A percentile compares a stretch with the other conserved stretches of the same genome.
Conservation (phyloP, 1,140 invertebrate genomes). For the Apocrypta bakeri region DNA sequence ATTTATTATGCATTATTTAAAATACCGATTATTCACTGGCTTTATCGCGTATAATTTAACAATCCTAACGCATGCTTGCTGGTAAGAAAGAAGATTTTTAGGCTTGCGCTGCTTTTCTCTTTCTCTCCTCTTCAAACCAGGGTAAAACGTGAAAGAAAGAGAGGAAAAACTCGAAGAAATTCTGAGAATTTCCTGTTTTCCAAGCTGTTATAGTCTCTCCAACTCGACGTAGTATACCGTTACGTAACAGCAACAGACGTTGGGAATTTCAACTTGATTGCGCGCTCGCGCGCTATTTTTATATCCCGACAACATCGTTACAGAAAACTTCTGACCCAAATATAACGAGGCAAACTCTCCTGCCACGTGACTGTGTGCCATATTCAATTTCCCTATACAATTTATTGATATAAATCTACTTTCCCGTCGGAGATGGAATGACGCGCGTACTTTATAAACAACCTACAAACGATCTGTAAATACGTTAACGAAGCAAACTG, state of each 20-base stretch:
- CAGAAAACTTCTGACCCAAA: conserved; percentile 10
- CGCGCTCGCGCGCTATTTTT: not conserved
- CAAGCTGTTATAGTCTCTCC: not conserved
- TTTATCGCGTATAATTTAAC: too few species aligned
- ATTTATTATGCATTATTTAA: too few species aligned
- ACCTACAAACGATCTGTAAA: too few species aligned
- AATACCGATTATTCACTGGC: too few species aligned
- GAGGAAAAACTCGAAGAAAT: not conserved
- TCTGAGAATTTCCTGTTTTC: conserved; percentile 1
- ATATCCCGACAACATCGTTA: conserved; percentile 17
- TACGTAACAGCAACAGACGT: not conserved
- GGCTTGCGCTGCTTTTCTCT: too few species aligned
- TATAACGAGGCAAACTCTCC: conserved; percentile 25
- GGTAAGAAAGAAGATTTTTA: too few species aligned
- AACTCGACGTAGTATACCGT: too few species aligned
- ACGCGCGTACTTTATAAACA: too few species aligned
- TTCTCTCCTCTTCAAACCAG: not conserved
- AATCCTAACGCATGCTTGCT: too few species aligned
- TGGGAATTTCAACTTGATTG: conserved; percentile 32
- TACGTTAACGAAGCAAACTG: too few species aligned
- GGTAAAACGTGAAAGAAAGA: not conserved
- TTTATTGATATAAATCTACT: not conserved
- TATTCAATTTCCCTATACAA: not conserved
- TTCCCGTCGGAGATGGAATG: too few species aligned
- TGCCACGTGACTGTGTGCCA: not conserved